These are phyloP conservation scores for Trichacis sp. DNA, from an alignment of 2,888 invertebrate genomes.

Conservation along the genomic window DNA sequence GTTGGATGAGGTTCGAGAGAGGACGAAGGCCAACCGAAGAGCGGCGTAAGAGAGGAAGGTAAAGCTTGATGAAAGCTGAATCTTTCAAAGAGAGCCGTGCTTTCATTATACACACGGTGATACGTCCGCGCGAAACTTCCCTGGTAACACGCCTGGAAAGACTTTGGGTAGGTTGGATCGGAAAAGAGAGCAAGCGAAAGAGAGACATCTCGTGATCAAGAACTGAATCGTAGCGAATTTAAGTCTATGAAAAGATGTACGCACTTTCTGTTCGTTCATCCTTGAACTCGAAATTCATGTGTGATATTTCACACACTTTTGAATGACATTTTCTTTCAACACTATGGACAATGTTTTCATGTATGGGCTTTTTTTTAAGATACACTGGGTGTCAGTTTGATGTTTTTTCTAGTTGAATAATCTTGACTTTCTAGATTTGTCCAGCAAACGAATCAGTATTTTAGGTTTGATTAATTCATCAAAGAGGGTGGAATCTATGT, in stretches of 20 bases:
- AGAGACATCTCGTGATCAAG: conserved; percentile 35
- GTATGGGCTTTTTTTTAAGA: no score
- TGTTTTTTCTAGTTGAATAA: no score
- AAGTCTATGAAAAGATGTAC: conserved; percentile 34
- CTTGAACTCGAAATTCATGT: no score
- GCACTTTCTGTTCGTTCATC: conserved; percentile 33
- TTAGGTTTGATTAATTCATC: no score
- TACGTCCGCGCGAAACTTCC: conserved; percentile 50
- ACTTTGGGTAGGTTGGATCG: conserved; percentile 42
- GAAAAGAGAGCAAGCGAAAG: conserved; percentile 36
- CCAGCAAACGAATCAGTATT: no score
- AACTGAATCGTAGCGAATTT: conserved; percentile 36
- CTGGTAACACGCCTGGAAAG: conserved; percentile 45
- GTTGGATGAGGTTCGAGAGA: conserved; percentile 33
- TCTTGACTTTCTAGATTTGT: no score
- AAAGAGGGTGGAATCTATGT: no score
- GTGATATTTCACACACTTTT: no score
- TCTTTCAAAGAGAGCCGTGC: conserved; percentile 57
- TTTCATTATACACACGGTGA: conserved; percentile 56
- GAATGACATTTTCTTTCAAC: no score
- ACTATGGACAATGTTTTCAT: no score
- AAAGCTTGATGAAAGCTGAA: conserved; percentile 55
- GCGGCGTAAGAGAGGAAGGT: conserved; percentile 33
- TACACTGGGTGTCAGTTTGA: no score
- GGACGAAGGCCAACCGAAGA: conserved; percentile 34